Percentiles rank a stretch among this genome's conserved stretches.
Evolutionary conservation across 1,140 invertebrate genomes (phyloP).

Genomic region (Dolichoris vasculosae): DNA sequence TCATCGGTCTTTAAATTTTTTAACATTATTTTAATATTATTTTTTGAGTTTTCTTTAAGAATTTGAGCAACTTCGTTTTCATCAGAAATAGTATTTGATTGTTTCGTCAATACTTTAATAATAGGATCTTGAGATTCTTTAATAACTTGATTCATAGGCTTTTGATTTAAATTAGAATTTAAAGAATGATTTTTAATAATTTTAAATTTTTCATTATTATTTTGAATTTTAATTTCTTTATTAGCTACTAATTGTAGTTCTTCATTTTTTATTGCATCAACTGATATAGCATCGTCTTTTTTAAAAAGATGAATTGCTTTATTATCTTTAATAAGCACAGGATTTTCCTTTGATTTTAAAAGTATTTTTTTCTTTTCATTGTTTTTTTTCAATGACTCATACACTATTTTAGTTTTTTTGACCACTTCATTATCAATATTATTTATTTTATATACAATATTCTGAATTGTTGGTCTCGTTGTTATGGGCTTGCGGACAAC

Average conservation of each 20-base stretch:
- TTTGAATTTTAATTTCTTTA: slow-evolving; percentile 51
- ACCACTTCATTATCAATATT: slow-evolving; percentile 47
- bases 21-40: not conserved
- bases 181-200: slow-evolving; percentile 21
- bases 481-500: slow-evolving; percentile 36
- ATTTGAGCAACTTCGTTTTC: slow-evolving; percentile 43
- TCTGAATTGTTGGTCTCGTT: slow-evolving; percentile 55
- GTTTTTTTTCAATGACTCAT: slow-evolving; percentile 55
- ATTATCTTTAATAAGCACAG: slow-evolving; percentile 71
- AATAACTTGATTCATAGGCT: slow-evolving; percentile 8
- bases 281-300: slow-evolving; percentile 58
- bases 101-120: slow-evolving; percentile 65
- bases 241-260: slow-evolving; percentile 71
- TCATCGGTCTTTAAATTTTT: slow-evolving; percentile 41
- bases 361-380: slow-evolving; percentile 61
- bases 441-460: slow-evolving; percentile 56
- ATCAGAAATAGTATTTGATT: slow-evolving; percentile 50
- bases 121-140: slow-evolving; percentile 63
- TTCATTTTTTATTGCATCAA: slow-evolving; percentile 73
- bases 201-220: slow-evolving; percentile 34
- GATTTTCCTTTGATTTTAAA: slow-evolving; percentile 64
- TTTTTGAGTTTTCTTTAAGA: slow-evolving; percentile 24
- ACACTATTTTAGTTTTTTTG: slow-evolving; percentile 59
- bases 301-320: slow-evolving; percentile 55
- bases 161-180: slow-evolving; percentile 26